Percentiles rank a stretch among this genome's conserved stretches.
These are phyloP conservation scores for Clanis bilineata DNA, from an alignment of 2,888 invertebrate species.

Conservation along the genomic window DNA sequence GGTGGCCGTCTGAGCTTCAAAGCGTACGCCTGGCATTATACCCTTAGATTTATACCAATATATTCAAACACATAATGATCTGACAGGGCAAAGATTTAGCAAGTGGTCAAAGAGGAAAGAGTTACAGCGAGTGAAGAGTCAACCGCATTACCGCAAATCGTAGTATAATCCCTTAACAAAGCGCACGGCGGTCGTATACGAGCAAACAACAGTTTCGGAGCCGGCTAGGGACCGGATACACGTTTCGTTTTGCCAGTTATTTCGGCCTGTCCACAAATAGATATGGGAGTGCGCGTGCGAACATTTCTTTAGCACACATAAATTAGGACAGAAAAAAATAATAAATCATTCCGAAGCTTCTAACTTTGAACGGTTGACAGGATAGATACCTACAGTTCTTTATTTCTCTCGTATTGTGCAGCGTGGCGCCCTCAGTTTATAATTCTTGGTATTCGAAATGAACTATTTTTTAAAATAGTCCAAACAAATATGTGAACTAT, in stretches of 20 bases:
- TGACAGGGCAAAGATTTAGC: conserved; percentile 60
- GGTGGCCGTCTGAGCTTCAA: conserved; percentile 49
- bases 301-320: conserved; percentile 58
- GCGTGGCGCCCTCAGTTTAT: background rate
- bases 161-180: conserved; percentile 61
- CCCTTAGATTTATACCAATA: conserved; percentile 38
- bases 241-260: conserved; percentile 66
- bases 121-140: conserved; percentile 37
- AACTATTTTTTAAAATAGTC: conserved; percentile 11
- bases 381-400: conserved; percentile 6
- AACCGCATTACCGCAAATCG: conserved; percentile 65
- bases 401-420: background rate
- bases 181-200: conserved; percentile 40
- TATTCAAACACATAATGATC: conserved; percentile 42
- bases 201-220: conserved; percentile 45
- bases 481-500: conserved; percentile 18
- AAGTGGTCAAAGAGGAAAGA: conserved; percentile 56
- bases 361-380: conserved; percentile 13
- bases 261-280: conserved; percentile 66
- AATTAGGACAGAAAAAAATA: conserved; percentile 56
- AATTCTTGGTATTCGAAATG: conserved; percentile 9
- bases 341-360: conserved; percentile 24
- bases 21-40: conserved; percentile 43
- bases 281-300: conserved; percentile 50
- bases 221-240: conserved; percentile 56